Base-by-base conservation (phyloP, 2,888 invertebrate species). In the Rhabditoides inermis region DNA sequence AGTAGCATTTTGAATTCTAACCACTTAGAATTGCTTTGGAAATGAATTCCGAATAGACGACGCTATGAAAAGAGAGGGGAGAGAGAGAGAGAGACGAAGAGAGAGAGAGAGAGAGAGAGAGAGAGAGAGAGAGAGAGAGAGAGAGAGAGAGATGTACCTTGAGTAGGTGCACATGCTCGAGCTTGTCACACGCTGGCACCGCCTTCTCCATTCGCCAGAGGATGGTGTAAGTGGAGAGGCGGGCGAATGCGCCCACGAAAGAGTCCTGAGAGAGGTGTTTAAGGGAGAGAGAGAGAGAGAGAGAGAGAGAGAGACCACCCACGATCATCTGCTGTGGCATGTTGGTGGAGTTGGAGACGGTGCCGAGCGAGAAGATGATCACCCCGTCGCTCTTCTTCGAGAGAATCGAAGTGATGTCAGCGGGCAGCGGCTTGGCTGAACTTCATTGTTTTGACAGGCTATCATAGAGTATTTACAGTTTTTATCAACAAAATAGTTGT, bases 281-380 rank as follows among this genome's bases (percentile, higher is more conserved):
- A n/a, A n/a, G n/a, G n/a, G n/a, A n/a, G n/a, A 27, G 12, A 27
- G 45, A 5, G 3, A 28, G 18, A 23, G 25, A 25, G 27, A 28
- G 7, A n/a, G 22, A 26, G 23, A n/a, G 39, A n/a, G n/a, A n/a
- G n/a, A n/a, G n/a, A 36, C n/a, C 20, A 51, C 60, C 51, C 22
- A 68, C 66, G 37, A 65, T 64, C 73, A 75, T 73, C 35, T 61
- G 58, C 2, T 51, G 37, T 2, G 73, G 73, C 73, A 73, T 73
- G 45, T 72, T 71, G 5, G 73, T 69, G 2, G 73, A 75, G 54
- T 73, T 73, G 20, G 73, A 74, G 1, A 73, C 73, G 28, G 73
- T 73, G 7, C 71, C 72, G 45, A 70, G 51, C 0, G 66, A 69
- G 49, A 68, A 67, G 7, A 67, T 58, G 42, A 67, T 65, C 18